Evolutionary conservation across 35 echinoderm and acorn worm species (phyloP).

Genomic region (Heliocidaris tuberculata): DNA sequence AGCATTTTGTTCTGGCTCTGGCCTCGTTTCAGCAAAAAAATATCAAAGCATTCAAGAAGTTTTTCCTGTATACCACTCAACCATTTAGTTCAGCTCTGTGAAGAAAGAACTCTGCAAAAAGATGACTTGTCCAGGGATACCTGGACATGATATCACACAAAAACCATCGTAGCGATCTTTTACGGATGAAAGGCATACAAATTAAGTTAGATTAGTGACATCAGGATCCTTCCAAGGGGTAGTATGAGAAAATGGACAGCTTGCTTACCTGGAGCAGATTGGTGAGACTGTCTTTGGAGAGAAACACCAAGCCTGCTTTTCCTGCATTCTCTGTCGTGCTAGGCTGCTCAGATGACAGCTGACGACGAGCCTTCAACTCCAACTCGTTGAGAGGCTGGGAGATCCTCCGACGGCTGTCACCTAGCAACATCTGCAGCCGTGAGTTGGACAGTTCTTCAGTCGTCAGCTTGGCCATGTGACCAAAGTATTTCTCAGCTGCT

Average conservation of each 20-base stretch:
- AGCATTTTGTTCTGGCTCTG: too few species aligned
- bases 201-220: neutral
- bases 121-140: too few species aligned
- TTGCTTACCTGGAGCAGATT: slow-evolving; percentile 54
- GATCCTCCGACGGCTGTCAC: slow-evolving; percentile 48
- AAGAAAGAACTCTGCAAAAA: too few species aligned
- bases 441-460: slow-evolving; percentile 66
- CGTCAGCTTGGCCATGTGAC: slow-evolving; percentile 54
- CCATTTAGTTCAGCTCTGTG: neutral
- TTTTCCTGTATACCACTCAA: neutral
- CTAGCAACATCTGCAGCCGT: slow-evolving; percentile 65
- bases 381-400: slow-evolving; percentile 75
- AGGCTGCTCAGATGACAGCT: slow-evolving; percentile 61
- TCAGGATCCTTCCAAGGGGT: neutral
- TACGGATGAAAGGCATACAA: too few species aligned
- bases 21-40: too few species aligned
- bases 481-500: slow-evolving; percentile 76
- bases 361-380: slow-evolving; percentile 85
- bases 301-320: slow-evolving; percentile 79
- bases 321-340: slow-evolving; percentile 66
- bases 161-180: too few species aligned
- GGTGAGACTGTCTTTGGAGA: slow-evolving; percentile 50
- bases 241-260: neutral
- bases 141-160: too few species aligned
- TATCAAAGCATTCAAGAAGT: neutral